These are phyloP conservation scores for Rhabdomys pumilio DNA, from an alignment of 2,797 vertebrate genomes.

Conservation along the genomic window DNA sequence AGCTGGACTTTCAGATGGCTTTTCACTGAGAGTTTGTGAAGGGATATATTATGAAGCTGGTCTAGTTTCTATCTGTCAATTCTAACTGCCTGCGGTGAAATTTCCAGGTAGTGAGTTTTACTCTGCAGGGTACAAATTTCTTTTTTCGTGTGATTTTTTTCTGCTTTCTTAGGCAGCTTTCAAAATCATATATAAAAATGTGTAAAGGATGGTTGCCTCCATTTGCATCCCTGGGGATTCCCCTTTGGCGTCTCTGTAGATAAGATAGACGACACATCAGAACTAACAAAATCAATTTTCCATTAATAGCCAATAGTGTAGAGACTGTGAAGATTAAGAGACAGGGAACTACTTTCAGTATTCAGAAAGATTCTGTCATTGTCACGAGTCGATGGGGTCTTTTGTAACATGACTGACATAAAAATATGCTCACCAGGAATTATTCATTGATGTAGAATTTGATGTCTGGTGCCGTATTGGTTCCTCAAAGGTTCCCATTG, in stretches of 20 bases:
- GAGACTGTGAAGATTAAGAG: constrained; percentile 74
- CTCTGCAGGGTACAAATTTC: constrained; percentile 83
- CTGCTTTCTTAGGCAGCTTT: constrained; percentile 76
- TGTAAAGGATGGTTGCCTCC: constrained; percentile 70
- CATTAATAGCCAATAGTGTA: constrained; percentile 68
- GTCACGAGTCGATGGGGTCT: constrained; percentile 48
- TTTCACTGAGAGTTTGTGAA: constrained; percentile 77
- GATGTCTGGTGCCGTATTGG: constrained; percentile 58
- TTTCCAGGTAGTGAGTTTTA: constrained; percentile 84
- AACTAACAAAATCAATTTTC: constrained; percentile 79
- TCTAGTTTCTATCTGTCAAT: constrained; percentile 87
- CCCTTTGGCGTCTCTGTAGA: constrained; percentile 68
- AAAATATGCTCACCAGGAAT: constrained; percentile 65
- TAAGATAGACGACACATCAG: constrained; percentile 64
- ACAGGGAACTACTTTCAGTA: constrained; percentile 48
- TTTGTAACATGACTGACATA: constrained; percentile 68
- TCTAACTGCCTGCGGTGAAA: constrained; percentile 83
- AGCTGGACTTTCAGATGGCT: constrained; percentile 68
- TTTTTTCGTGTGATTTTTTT: constrained; percentile 79
- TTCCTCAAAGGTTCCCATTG: constrained; percentile 48
- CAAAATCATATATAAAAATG: constrained; percentile 79
- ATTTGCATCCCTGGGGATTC: constrained; percentile 62
- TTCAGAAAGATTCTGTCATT: constrained; percentile 73
- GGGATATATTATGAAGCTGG: constrained; percentile 80
- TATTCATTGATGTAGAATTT: constrained; percentile 68